phyloP scores from a whole-genome alignment of 1,140 invertebrate genomes.

The Bilobella aurantiaca region DNA sequence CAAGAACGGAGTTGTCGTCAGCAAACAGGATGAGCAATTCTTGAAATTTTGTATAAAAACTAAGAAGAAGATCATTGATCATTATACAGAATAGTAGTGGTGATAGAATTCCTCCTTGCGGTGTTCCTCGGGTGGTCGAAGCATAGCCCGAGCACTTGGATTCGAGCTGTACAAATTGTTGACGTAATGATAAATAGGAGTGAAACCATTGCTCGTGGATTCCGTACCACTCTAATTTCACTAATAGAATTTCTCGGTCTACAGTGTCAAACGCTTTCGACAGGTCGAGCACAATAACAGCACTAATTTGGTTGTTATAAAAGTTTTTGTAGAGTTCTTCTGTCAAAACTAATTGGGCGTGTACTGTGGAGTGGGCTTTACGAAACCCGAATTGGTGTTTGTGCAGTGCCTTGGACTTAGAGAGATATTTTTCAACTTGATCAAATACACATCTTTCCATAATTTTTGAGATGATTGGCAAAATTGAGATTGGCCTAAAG shows the following conservation, averaged over 20 bases:
- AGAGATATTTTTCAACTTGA: not conserved
- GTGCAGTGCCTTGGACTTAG: conserved; percentile 2
- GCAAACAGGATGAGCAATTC: not conserved
- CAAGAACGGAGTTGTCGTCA: not conserved
- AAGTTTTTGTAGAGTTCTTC: conserved; percentile 37
- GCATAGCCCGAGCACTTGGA: not conserved
- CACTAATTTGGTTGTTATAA: conserved; percentile 36
- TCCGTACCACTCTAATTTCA: conserved; percentile 34
- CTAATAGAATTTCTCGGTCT: conserved; percentile 38
- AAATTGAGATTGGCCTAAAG: conserved; percentile 5
- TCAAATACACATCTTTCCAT: conserved; percentile 8
- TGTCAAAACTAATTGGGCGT: conserved; percentile 39
- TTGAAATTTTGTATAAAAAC: not conserved
- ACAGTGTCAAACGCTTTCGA: conserved; percentile 41
- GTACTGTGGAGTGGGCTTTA: conserved; percentile 36
- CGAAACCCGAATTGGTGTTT: conserved; percentile 41
- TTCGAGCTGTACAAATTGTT: not conserved
- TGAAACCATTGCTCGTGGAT: not conserved
- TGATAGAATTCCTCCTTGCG: not conserved
- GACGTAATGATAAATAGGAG: not conserved
- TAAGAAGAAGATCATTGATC: not conserved
- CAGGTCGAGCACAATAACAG: conserved; percentile 39
- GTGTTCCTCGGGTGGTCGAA: not conserved
- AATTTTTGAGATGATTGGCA: conserved; percentile 7
- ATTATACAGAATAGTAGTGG: not conserved